Conservation (phyloP, 2,888 invertebrate genomes). For the Pachycephus smyrnensis region DNA sequence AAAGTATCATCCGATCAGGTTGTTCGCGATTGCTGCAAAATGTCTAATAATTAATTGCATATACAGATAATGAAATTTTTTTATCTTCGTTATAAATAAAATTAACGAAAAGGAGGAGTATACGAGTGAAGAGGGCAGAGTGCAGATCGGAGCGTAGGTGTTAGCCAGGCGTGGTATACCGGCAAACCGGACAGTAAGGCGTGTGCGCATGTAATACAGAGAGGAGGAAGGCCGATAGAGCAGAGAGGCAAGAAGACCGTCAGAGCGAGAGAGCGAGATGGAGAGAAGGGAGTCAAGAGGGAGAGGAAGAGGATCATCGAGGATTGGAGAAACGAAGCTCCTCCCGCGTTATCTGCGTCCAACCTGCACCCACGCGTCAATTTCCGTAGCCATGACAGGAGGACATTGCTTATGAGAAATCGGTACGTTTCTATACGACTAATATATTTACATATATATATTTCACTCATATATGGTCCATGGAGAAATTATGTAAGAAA, state of each 20-base stretch:
- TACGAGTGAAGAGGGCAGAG: constrained; percentile 5
- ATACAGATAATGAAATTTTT: constrained; percentile 27
- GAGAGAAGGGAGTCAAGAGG: constrained; percentile 29
- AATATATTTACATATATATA: not conserved
- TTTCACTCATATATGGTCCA: not conserved
- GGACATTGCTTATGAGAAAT: not conserved
- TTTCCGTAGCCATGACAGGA: constrained; percentile 4
- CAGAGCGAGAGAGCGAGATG: constrained; percentile 21
- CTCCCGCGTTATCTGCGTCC: constrained; percentile 60
- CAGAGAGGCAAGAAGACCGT: constrained; percentile 27
- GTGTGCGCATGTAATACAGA: constrained; percentile 7
- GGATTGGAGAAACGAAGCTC: constrained; percentile 64
- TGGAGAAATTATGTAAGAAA: not conserved
- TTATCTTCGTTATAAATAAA: not conserved
- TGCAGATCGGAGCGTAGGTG: constrained; percentile 32
- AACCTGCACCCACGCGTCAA: constrained; percentile 65
- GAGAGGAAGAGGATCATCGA: constrained; percentile 51
- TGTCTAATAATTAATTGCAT: not conserved
- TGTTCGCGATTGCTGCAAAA: too few relatives aligned
- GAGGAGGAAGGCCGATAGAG: constrained; percentile 21
- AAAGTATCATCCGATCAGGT: too few relatives aligned
- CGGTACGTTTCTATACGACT: not conserved
- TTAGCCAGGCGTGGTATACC: constrained; percentile 40
- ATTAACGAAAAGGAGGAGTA: not conserved
- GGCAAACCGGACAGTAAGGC: constrained; percentile 14